Evolutionary conservation across 2,113 vertebrate genomes (phyloP), one percentile per base, ranked within the genome.

Genomic region (Protomyctophum bolini): DNA sequence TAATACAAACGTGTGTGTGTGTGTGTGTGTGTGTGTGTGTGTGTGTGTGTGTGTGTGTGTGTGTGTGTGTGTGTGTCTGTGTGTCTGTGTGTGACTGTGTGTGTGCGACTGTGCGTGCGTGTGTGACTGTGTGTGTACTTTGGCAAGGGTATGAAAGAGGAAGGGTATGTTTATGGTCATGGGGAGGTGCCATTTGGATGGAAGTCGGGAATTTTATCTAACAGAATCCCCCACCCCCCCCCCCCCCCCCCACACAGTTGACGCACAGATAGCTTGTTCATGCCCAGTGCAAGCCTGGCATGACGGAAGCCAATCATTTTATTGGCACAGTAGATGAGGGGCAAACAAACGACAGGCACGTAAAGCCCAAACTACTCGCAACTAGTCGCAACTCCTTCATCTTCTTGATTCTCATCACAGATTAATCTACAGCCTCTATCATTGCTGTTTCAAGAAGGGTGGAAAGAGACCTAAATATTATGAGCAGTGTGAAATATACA

Each of bases 81-180:
- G 60, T 46, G 33, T 45, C 41, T 68, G 54, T 58, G 45, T 58
- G 55, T 58, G 55, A 48, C 45, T 48, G 55, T 68, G 14, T 33
- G n/a, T 8, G 10, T 63, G 46, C 15, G 12, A n/a, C n/a, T n/a
- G 12, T 49, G 62, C 48, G 46, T 63, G 65, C 21, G 54, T 46
- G 29, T 29, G 29, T 4, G 66, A 21, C 21, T 45, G 52, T 33
- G 33, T 15, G 14, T 28, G 55, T 12, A 28, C n/a, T 6, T 58
- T 21, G 56, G 14, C 33, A 52, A 28, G 8, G 33, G 29, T 56
- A 51, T 71, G 69, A 46, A 41, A 47, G 14, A 15, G 60, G 69
- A 71, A 63, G 51, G 28, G 29, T 51, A 11, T 52, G 58, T 70
- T 41, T 52, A 15, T 45, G 49, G 41, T 50, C 50, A 21, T 55